Base-by-base conservation (phyloP, 2,888 invertebrate species). In the Pinctada fucata region DNA sequence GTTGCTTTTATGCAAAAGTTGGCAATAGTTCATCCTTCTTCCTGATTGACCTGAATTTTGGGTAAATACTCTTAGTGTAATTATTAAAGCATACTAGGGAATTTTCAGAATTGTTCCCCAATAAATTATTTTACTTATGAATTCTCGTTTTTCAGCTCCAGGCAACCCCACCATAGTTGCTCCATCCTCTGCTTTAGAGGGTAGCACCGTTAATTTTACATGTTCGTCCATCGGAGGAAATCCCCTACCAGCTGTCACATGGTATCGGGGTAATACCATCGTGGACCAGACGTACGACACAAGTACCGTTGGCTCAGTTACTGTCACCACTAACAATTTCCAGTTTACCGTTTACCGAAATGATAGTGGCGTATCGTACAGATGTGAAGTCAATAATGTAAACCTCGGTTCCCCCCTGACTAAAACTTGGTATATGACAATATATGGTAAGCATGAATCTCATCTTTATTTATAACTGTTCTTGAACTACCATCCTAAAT, bases 371-470 rank as follows among this genome's bases (percentile, higher is more conserved):
- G 65, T 58, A n/a, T 72, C 72, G n/a, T 72, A 31, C 49, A 66
- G 66, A 10, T 77, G 77, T 67, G 47, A 51, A 31, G 72, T 77
- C 8, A 45, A 72, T 16, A 77, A 77, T 51, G 45, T 51, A 3
- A 58, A 67, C 5, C 6, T 68, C 8, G n/a, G 65, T 52, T 70
- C 31, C 31, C 72, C 72, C 49, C 52, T 77, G 48, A 13, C 66
- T 6, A 16, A 50, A 47, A 67, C 77, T n/a, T 67, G 70, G 77
- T 67, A 66, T 13, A 66, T 77, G 4, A 65, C 51, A 13, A 67
- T 77, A 47, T 77, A 77, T 67, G 58, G 77, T 77, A 49, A 77
- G 66, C 31, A 31, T n/a, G n/a, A n/a, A n/a, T n/a, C n/a, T 31
- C 31, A 31, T 31, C 1, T 31, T 31, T 31, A 31, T 31, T 0